A percentile compares a stretch with the other conserved stretches of the same genome.
Evolutionary conservation across 2,888 invertebrate species (phyloP).

Genomic region (Caenorhabditis japonica): DNA sequence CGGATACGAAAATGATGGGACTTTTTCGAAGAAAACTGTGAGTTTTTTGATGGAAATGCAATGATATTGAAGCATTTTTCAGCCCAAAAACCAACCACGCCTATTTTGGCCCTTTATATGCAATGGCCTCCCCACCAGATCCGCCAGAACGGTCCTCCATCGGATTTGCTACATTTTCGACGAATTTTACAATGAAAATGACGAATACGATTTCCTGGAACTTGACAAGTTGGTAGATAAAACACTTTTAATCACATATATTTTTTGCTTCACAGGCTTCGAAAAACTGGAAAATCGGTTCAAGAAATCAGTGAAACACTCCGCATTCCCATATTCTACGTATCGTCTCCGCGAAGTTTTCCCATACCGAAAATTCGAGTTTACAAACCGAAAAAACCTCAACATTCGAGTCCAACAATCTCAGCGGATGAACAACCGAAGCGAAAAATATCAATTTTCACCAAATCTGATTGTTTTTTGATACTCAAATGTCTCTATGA

Average conservation of each 20-base stretch:
- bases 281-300: too few species aligned
- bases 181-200: neutral
- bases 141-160: neutral
- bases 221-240: neutral
- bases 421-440: too few species aligned
- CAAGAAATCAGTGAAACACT: too few species aligned
- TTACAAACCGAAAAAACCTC: neutral
- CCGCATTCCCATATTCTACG: too few species aligned
- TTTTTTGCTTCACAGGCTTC: too few species aligned
- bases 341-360: too few species aligned
- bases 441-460: too few species aligned
- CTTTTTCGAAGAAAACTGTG: neutral
- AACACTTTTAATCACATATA: neutral
- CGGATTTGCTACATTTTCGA: slow-evolving; percentile 8
- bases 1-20: slow-evolving; percentile 2
- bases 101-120: neutral
- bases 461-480: neutral
- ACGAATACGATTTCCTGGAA: neutral
- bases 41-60: neutral
- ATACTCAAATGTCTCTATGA: neutral
- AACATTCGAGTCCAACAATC: neutral
- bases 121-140: neutral
- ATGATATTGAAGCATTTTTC: too few species aligned
- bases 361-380: too few species aligned
- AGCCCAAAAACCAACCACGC: too few species aligned